These are phyloP conservation scores for Drusus annulatus DNA, from an alignment of 1,140 invertebrate genomes.

Conservation along the genomic window DNA sequence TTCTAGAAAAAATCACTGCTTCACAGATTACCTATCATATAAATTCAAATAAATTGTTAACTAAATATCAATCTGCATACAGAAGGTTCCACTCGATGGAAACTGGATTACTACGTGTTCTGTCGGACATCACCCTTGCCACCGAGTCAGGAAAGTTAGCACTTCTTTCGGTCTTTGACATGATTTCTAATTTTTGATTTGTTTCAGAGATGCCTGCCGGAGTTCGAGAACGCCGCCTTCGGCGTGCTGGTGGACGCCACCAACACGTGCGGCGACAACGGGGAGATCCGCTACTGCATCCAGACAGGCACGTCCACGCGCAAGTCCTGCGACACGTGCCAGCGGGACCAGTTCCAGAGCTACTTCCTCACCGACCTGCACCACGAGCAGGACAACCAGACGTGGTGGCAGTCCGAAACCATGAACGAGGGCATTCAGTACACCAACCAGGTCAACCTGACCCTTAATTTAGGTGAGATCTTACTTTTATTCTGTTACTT, in stretches of 20 bases:
- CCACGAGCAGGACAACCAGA: constrained; percentile 87
- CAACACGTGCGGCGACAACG: constrained; percentile 93
- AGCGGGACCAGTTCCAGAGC: constrained; percentile 79
- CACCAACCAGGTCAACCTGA: constrained; percentile 93
- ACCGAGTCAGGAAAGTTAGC: too few species aligned
- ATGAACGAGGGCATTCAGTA: constrained; percentile 94
- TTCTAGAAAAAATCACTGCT: too few species aligned
- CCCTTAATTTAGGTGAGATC: constrained; percentile 86
- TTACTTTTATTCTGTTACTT: not conserved
- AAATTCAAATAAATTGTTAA: too few species aligned
- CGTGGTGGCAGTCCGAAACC: constrained; percentile 99
- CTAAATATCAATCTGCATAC: too few species aligned
- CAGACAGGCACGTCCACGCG: constrained; percentile 82
- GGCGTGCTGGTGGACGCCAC: constrained; percentile 90
- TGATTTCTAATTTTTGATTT: not conserved
- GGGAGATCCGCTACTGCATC: constrained; percentile 86
- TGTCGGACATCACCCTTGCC: too few species aligned
- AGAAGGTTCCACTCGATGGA: too few species aligned
- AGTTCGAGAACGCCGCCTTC: constrained; percentile 97
- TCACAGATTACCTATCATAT: too few species aligned
- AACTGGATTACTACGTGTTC: too few species aligned
- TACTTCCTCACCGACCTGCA: constrained; percentile 93
- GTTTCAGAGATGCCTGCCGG: constrained; percentile 91
- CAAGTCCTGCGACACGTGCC: constrained; percentile 78
- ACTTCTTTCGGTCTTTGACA: too few species aligned